Percentiles rank a stretch among this genome's conserved stretches.
These are phyloP conservation scores for Ptilodon capucinus DNA, from an alignment of 2,888 invertebrate genomes.

Conservation along the genomic window DNA sequence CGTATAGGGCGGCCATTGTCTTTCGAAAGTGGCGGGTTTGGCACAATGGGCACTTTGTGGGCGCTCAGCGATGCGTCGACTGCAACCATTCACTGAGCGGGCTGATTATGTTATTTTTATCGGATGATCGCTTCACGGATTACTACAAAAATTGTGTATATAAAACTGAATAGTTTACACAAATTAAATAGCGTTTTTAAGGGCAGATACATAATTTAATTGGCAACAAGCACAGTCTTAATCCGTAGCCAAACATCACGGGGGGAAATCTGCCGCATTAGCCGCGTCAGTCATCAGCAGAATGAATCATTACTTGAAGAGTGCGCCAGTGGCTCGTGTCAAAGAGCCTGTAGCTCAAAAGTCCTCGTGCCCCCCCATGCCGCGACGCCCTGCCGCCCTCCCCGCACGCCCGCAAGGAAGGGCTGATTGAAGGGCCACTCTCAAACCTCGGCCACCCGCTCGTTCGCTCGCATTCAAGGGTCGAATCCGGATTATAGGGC, in stretches of 20 bases:
- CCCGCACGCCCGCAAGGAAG: constrained; percentile 67
- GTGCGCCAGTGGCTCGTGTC: constrained; percentile 81
- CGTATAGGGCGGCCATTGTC: constrained; percentile 56
- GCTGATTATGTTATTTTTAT: background rate
- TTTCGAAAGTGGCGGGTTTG: constrained; percentile 52
- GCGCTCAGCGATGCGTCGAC: constrained; percentile 44
- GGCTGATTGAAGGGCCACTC: constrained; percentile 82
- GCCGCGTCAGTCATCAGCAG: constrained; percentile 80
- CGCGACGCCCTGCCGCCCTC: constrained; percentile 39
- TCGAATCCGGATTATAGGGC: constrained; percentile 80
- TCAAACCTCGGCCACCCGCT: constrained; percentile 79
- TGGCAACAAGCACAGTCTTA: constrained; percentile 53
- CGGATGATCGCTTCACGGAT: background rate
- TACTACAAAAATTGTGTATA: background rate
- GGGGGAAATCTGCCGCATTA: constrained; percentile 70
- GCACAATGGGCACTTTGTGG: constrained; percentile 58
- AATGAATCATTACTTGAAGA: constrained; percentile 83
- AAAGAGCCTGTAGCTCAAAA: constrained; percentile 80
- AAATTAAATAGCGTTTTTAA: background rate
- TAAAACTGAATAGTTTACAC: too few species aligned
- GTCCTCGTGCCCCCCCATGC: constrained; percentile 62
- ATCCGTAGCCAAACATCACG: constrained; percentile 67
- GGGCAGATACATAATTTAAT: constrained; percentile 24
- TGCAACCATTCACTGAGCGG: constrained; percentile 27
- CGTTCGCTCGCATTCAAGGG: constrained; percentile 80